Base-by-base conservation (phyloP, 2,888 invertebrate species). In the Leptopilina drosophilae region DNA sequence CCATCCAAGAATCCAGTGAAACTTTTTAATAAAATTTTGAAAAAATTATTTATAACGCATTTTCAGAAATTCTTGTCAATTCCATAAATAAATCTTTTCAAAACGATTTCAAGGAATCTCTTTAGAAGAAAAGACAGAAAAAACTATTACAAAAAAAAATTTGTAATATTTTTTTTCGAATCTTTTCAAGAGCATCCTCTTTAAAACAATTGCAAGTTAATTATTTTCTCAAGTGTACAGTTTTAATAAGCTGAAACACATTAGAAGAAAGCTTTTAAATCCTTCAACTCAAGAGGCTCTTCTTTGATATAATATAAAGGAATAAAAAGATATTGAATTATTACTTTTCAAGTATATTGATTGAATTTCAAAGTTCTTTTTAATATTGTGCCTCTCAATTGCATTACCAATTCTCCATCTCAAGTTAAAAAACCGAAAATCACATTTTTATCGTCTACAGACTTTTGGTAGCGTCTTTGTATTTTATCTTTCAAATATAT, bases 251-350 rank as follows among this genome's bases (percentile, higher is more conserved):
- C 46, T 33, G 14, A 65, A 65, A 65, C 11, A 6, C 12, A 33
- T 65, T 14, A 40, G 65, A 65, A 65, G 40, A 65, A 62, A 65
- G 40, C 40, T 65, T 65, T 65, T n/a, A 65, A 6, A 40, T 65
- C 40, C 14, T 40, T 65, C 40, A 65, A 65, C 42, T 49, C n/a
- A 11, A 49, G 20, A 20, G 11, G 15, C 49, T 67, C 46, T 67
- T 20, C 5, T 12, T 4, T 8, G 46, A 42, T 42, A 42, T 42
- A 42, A 33, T 33, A 66, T 46, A 67, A 67, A 67, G 20, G 49
- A 67, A 26, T 46, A 15, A 49, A 8, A 49, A 67, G 20, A 49
- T 49, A 49, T 49, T 49, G 12, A 67, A 26, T 67, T 67, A 49
- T 67, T 49, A 26, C 12, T 49, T 49, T 49, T 67, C 46, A 67